Conservation (phyloP, 1,140 invertebrate genomes). For the Phortica variegata region DNA sequence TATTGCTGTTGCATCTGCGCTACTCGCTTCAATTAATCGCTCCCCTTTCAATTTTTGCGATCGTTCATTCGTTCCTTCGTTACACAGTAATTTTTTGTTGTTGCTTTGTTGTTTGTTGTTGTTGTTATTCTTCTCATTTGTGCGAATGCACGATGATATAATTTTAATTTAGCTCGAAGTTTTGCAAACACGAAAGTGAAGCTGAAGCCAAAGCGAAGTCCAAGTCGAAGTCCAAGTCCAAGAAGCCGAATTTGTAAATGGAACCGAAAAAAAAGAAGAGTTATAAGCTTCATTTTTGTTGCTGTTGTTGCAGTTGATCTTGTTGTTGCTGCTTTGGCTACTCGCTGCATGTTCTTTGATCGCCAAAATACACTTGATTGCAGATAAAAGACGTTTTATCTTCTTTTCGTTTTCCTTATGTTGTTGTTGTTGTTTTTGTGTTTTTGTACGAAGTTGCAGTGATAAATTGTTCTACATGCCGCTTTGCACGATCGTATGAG, state of each 20-base stretch:
- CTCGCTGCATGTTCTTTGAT: background rate
- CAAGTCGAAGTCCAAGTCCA: conserved; percentile 4
- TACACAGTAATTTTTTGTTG: too few species aligned
- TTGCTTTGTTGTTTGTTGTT: too few species aligned
- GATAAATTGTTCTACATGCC: conserved; percentile 38
- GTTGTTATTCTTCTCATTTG: too few species aligned
- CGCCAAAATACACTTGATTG: conserved; percentile 5
- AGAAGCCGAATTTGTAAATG: conserved; percentile 35
- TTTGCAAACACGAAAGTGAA: too few species aligned
- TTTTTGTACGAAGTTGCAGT: conserved; percentile 14
- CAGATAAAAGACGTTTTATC: too few species aligned
- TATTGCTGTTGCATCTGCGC: too few species aligned
- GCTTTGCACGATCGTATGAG: background rate
- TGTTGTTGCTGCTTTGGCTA: background rate
- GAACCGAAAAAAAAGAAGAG: conserved; percentile 28
- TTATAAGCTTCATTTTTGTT: background rate
- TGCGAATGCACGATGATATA: too few species aligned
- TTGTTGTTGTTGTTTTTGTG: conserved; percentile 1
- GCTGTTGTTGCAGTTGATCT: background rate
- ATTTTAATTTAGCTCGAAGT: too few species aligned
- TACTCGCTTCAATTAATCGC: too few species aligned
- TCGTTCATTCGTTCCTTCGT: too few species aligned
- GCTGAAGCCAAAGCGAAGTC: too few species aligned
- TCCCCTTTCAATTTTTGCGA: too few species aligned
- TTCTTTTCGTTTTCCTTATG: background rate